phyloP scores from a whole-genome alignment of 2,797 vertebrate genomes.

The Notolabrus celidotus region DNA sequence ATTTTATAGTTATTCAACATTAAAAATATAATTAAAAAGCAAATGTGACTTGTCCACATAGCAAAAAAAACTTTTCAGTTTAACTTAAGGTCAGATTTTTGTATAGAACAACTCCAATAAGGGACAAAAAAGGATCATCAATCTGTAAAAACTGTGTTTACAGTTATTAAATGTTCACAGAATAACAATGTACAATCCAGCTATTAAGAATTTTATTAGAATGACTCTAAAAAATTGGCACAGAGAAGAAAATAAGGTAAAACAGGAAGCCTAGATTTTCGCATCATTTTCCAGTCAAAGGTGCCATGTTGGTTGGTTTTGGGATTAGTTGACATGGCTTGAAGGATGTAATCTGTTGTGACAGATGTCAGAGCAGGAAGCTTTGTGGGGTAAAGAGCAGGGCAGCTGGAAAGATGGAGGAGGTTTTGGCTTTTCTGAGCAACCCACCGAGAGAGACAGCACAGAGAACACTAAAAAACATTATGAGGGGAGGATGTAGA shows the following conservation, averaged over 20 bases:
- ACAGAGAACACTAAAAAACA: neutral
- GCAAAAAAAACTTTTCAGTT: too few species aligned
- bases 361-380: slow-evolving; percentile 21
- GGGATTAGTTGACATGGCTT: slow-evolving; percentile 33
- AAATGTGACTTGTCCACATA: too few species aligned
- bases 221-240: neutral
- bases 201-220: neutral
- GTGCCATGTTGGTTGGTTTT: slow-evolving; percentile 10
- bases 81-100: too few species aligned
- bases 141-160: neutral
- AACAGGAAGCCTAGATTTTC: slow-evolving; percentile 6
- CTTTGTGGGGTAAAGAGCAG: slow-evolving; percentile 2
- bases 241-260: neutral
- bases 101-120: neutral
- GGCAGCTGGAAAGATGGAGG: slow-evolving; percentile 4
- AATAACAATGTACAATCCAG: neutral
- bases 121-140: neutral
- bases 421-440: neutral
- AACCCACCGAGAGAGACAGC: neutral
- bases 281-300: neutral
- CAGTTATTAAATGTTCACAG: neutral
- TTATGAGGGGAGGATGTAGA: neutral
- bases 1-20: too few species aligned
- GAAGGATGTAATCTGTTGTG: slow-evolving; percentile 32
- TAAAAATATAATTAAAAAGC: too few species aligned